phyloP scores from a whole-genome alignment of 1,140 invertebrate genomes.

The Euura saliciscinereae region DNA sequence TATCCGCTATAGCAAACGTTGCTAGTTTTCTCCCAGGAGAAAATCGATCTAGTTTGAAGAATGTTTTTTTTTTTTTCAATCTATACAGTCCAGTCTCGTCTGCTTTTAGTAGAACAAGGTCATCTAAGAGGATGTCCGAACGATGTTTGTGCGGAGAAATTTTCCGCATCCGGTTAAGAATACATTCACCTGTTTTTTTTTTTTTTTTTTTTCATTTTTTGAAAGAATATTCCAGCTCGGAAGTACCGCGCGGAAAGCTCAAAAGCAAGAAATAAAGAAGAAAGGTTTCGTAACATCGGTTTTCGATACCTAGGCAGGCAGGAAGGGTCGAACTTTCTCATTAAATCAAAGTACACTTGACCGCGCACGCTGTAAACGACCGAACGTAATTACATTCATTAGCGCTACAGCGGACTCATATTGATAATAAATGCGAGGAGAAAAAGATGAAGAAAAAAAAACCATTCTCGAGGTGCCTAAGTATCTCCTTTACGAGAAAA shows the following conservation, averaged over 20 bases:
- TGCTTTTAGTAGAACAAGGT: too few relatives aligned
- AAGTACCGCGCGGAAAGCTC: too few relatives aligned
- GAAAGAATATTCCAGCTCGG: too few relatives aligned
- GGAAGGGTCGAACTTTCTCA: not conserved
- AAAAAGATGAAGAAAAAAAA: too few relatives aligned
- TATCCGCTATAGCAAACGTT: not conserved
- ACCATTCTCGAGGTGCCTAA: too few relatives aligned
- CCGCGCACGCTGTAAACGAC: not conserved
- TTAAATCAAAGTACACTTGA: not conserved
- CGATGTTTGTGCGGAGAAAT: too few relatives aligned
- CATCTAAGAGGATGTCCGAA: too few relatives aligned
- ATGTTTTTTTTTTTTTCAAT: too few relatives aligned
- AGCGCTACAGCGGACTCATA: conserved; percentile 21
- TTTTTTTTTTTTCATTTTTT: not conserved
- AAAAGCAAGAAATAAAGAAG: not conserved
- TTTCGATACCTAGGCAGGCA: too few relatives aligned
- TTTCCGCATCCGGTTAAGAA: too few relatives aligned
- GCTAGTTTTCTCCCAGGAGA: not conserved
- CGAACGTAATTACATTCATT: conserved; percentile 35
- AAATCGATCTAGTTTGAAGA: not conserved
- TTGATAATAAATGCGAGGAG: conserved; percentile 27
- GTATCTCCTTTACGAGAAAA: too few relatives aligned
- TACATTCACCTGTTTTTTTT: not conserved
- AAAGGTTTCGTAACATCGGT: not conserved
- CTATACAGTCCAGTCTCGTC: too few relatives aligned